A percentile compares a stretch with the other conserved stretches of the same genome.
These are phyloP conservation scores for Xanthia togata DNA, from an alignment of 2,888 invertebrate species.

Conservation along the genomic window DNA sequence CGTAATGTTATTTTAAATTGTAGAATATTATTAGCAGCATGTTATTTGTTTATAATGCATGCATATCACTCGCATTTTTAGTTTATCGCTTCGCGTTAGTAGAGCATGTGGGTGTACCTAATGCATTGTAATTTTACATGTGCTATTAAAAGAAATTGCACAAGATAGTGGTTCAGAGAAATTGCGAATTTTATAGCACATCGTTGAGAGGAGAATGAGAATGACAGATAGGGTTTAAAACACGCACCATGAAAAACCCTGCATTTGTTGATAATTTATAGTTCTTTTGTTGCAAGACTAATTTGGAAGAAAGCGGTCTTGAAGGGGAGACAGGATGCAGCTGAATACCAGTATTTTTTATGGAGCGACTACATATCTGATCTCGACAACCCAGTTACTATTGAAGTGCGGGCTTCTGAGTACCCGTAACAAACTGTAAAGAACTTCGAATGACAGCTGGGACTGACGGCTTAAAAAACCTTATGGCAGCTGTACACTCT, in stretches of 20 bases:
- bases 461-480: too few relatives aligned
- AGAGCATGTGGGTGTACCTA: constrained; percentile 4
- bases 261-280: not conserved
- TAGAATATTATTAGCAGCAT: not conserved
- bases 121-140: constrained; percentile 25
- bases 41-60: constrained; percentile 19
- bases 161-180: not conserved
- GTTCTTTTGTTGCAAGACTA: not conserved
- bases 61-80: constrained; percentile 1
- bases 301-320: not conserved
- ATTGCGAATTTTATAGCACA: not conserved
- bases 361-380: too few relatives aligned
- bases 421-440: too few relatives aligned
- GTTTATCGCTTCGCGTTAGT: constrained; percentile 10
- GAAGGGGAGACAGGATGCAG: not conserved
- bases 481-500: too few relatives aligned
- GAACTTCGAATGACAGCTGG: too few relatives aligned
- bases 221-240: not conserved
- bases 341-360: too few relatives aligned
- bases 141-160: constrained; percentile 22
- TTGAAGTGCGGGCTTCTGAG: too few relatives aligned
- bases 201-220: too few relatives aligned
- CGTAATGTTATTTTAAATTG: not conserved
- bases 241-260: not conserved
- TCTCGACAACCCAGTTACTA: too few relatives aligned